Evolutionary conservation across 2,888 invertebrate genomes (phyloP), one percentile per base, ranked within the genome.

Genomic region (Acanthosepion esculentum): DNA sequence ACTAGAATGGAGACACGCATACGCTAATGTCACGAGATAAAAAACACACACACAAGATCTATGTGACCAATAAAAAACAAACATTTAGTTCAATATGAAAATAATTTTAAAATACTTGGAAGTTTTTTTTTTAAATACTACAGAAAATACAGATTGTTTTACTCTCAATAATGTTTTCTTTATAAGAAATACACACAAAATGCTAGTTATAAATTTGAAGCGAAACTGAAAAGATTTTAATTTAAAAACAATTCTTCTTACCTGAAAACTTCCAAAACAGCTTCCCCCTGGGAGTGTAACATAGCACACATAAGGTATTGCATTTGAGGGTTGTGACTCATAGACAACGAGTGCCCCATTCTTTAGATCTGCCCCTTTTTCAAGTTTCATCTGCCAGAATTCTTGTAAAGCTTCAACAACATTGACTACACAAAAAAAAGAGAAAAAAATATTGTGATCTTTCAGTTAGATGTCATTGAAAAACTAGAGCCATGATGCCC

Each of bases 321-420:
- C 98, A 95, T 98, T 98, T 78, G 99, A 98, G 59, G 99, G 99
- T 96, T 99, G 99, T 7, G 99, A 99, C 98, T 99, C 99, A 97
- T 99, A 99, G 97, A 99, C 99, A 96, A 99, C 99, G 96, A 99
- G 98, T 48, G 99, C 99, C 95, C 99, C 99, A 96, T 99, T 98
- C 96, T 98, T 98, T 95, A 98, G 98, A 96, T 99, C 99, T 41
- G 98, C 98, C 96, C 99, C 99, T 95, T 99, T 98, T 94, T 99
- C 98, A 96, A 99, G 98, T 98, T 99, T 99, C 99, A 99, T 99
- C 98, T 99, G 99, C 99, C 99, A 99, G 98, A 99, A 99, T 98
- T 99, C 99, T 97, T 99, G 99, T 95, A 99, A 98, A 20, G 99
- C 99, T 98, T 99, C 99, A 95, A 99, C 99, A 95, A 99, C 99